Base-by-base conservation (phyloP, 2,797 vertebrate species). In the Chrosomus eos region DNA sequence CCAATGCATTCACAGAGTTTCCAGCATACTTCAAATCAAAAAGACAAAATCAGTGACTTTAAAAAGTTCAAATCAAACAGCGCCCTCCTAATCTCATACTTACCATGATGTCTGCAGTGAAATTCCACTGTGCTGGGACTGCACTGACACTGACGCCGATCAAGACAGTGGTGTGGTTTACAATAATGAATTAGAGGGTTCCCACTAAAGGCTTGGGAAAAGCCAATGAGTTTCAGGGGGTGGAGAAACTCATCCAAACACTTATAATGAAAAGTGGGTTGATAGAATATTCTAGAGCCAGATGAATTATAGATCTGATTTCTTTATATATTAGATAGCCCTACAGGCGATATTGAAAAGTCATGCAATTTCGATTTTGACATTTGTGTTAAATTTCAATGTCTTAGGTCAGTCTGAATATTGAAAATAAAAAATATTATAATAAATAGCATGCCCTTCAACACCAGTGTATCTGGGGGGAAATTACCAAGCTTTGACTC, bases 191-290 rank as follows among this genome's bases (percentile, higher is more conserved):
- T 45, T 66, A 33, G 70, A 67, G 84, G 68, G 53, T 51, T 71
- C 55, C 68, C 76, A 80, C 40, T 78, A 55, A 78, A 77, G 78
- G 71, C 75, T 67, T 77, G 36, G 45, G 75, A 38, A 73, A 77
- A 81, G 72, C 87, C 87, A 88, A 86, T 88, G 81, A 48, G 55
- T 86, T 81, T 45, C n/a, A 76, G 78, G 85, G 87, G 87, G 87
- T 84, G 87, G 87, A 74, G 85, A 86, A 51, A 82, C 11, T 21
- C 5, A 64, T 33, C 23, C 68, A 67, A 26, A 71, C 53, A 67
- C 70, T 72, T 5, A 48, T 26, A 70, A 72, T 55, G 10, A 55
- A 40, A 81, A 62, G 40, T 58, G 40, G 33, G 21, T 28, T 62
- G n/a, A 48, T 16, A 19, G 72, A 86, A 81, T 68, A 33, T 86